Evolutionary conservation across 2,797 vertebrate species (phyloP).

Genomic region (Acanthis flammea): DNA sequence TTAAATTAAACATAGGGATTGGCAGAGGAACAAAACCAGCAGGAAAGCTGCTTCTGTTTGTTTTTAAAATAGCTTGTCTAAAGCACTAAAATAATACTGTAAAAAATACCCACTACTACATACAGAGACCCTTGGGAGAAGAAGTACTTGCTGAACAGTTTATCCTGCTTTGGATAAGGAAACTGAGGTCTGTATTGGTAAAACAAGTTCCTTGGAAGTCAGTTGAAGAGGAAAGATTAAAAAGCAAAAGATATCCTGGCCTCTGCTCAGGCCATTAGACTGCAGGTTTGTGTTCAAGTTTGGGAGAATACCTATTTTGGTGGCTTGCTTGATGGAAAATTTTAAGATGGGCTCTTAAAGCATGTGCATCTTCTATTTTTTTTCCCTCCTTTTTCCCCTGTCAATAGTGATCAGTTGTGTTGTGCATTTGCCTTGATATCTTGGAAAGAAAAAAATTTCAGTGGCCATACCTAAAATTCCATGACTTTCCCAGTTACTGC

Average conservation of each 20-base stretch:
- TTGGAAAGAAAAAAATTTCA: neutral
- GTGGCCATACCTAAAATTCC: neutral
- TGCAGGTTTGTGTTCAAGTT: fast-evolving
- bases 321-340: neutral
- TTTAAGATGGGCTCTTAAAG: neutral
- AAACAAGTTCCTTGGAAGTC: neutral
- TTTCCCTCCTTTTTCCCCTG: fast-evolving
- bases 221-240: neutral
- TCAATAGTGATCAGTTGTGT: neutral
- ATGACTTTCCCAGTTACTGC: neutral
- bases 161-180: neutral
- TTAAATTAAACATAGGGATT: conserved; percentile 49
- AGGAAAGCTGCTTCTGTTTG: conserved; percentile 56
- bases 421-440: neutral
- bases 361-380: neutral
- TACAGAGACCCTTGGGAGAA: conserved; percentile 21
- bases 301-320: neutral
- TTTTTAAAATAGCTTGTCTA: conserved; percentile 22
- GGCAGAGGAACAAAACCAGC: conserved; percentile 45
- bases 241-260: neutral
- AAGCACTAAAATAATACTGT: conserved; percentile 20
- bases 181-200: neutral
- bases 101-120: neutral
- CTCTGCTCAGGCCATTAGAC: neutral
- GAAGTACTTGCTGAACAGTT: neutral